Base-by-base conservation (phyloP, 2,113 vertebrate species). In the Neoarius graeffei region DNA sequence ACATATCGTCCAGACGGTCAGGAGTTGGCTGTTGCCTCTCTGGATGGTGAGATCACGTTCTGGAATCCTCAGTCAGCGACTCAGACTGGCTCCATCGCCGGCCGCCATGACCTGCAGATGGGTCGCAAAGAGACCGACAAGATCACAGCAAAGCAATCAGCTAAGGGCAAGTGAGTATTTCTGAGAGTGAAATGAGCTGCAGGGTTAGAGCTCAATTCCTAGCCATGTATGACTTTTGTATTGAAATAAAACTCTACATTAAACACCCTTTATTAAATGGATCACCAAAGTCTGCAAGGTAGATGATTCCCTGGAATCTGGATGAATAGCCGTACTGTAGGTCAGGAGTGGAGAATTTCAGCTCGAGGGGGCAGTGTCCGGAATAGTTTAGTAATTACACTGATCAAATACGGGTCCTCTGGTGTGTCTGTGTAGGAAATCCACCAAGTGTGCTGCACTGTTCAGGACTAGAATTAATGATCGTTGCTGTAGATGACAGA, bases 41-140 rank as follows among this genome's bases (percentile, higher is more conserved):
- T 99, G 91, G 96, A 99, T 19, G 95, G 97, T 0, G 97, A 99
- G 90, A 97, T 99, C 90, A 95, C 96, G 0, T 97, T 99, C 91
- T 99, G 98, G 98, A 96, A 97, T 92, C 95, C 97, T 0, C 96
- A 97, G 64, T 94, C 94, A 0, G 97, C 96, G 0, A 86, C 94
- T 3, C 98, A 99, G 79, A 95, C 89, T 0, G 95, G 97, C 86
- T 97, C 97, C 1, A 95, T 99, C 4, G 93, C 95, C 54, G 97
- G 98, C 67, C 96, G 96, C 54, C 98, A 98, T 0, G 98, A 99
- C 81, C 96, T 99, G 56, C 95, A 97, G 93, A 93, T 94, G 17
- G 98, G 98, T 52, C 96, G 98, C 89, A 99, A 97, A 86, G 97
- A 99, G 86, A 95, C 96, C 0, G 98, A 99, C 91, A 98, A 98